Percentiles rank a stretch among this genome's conserved stretches.
Conservation (phyloP, 2,113 vertebrate genomes). For the Canis aureus region DNA sequence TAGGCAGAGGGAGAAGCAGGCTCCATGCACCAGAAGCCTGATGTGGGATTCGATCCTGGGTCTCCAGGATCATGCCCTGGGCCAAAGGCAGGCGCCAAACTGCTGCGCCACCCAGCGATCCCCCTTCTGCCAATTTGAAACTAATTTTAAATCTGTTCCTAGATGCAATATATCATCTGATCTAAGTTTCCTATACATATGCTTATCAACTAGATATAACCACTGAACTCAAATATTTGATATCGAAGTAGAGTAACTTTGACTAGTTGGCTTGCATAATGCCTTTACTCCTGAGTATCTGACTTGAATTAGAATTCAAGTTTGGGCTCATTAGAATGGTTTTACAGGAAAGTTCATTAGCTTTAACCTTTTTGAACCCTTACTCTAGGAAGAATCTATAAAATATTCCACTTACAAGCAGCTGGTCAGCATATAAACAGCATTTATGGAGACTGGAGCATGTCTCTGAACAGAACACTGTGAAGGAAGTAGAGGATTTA, state of each 20-base stretch:
- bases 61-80: too few relatives aligned
- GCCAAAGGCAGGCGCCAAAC: too few relatives aligned
- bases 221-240: background rate
- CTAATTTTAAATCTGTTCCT: background rate
- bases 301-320: conserved; percentile 35
- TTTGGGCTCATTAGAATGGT: background rate
- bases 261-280: background rate
- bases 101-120: too few relatives aligned
- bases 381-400: conserved; percentile 26
- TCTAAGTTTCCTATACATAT: background rate
- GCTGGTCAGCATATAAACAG: background rate
- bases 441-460: background rate
- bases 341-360: background rate
- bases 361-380: background rate
- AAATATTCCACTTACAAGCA: conserved; percentile 26
- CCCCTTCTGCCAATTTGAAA: background rate
- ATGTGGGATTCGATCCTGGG: too few relatives aligned
- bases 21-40: too few relatives aligned
- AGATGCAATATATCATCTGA: background rate
- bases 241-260: background rate
- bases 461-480: background rate
- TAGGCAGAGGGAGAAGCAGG: too few relatives aligned
- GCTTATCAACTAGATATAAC: background rate
- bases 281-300: conserved; percentile 17
- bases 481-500: background rate